phyloP scores from a whole-genome alignment of 2,888 invertebrate genomes.

The Ormyrus rosae region DNA sequence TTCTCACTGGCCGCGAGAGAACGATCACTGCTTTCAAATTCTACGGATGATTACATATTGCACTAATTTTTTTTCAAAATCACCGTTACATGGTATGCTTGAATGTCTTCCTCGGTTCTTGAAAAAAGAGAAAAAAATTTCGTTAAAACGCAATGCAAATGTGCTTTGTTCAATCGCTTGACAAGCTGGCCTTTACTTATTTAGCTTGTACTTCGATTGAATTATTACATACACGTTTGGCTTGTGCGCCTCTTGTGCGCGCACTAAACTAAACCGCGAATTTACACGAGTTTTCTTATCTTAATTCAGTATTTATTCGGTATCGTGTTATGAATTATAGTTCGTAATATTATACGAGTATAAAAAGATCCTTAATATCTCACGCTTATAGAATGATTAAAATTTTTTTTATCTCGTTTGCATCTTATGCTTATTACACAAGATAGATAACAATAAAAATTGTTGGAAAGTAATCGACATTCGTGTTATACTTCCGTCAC shows the following conservation, averaged over 20 bases:
- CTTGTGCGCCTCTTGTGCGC: constrained; percentile 33
- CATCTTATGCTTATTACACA: constrained; percentile 55
- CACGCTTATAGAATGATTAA: constrained; percentile 55
- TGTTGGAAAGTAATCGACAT: constrained; percentile 38
- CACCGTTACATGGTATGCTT: constrained; percentile 31
- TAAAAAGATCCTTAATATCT: constrained; percentile 57
- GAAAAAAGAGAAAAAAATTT: constrained; percentile 47
- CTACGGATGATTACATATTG: constrained; percentile 58
- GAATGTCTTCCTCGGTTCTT: constrained; percentile 26
- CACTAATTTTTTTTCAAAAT: constrained; percentile 53
- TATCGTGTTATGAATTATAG: constrained; percentile 54
- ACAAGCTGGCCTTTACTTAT: constrained; percentile 41
- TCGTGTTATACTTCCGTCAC: constrained; percentile 35
- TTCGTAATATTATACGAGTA: constrained; percentile 56
- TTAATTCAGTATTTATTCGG: constrained; percentile 53
- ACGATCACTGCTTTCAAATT: constrained; percentile 45
- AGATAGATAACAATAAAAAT: constrained; percentile 57
- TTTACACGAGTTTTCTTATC: constrained; percentile 54
- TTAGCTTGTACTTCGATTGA: constrained; percentile 40
- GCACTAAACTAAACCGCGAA: constrained; percentile 56
- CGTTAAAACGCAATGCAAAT: constrained; percentile 46
- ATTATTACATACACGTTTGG: constrained; percentile 46
- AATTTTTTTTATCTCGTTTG: constrained; percentile 56
- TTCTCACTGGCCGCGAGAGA: constrained; percentile 50
- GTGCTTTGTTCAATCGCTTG: constrained; percentile 25